Percentiles rank a stretch among this genome's conserved stretches.
Evolutionary conservation across 1,140 invertebrate species (phyloP).

Genomic region (Druon quercuslanigerum): DNA sequence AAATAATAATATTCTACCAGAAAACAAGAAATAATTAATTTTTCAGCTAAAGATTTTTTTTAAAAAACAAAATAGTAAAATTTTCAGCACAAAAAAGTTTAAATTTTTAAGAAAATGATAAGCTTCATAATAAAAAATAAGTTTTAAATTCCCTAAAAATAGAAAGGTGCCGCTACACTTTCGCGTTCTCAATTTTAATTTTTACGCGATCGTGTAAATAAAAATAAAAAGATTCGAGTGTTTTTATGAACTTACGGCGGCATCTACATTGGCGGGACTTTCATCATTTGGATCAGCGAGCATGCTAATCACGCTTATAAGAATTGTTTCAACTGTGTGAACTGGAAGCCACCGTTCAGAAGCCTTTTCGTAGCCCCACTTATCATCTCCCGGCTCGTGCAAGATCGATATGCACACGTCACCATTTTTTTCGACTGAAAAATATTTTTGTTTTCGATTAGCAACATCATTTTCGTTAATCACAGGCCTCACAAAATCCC

Average conservation of each 20-base stretch:
- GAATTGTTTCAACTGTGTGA: slow-evolving; percentile 99
- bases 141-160: too few relatives aligned
- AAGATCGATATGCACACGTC: slow-evolving; percentile 99
- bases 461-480: slow-evolving; percentile 9
- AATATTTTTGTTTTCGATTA: slow-evolving; percentile 31
- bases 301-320: slow-evolving; percentile 99
- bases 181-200: neutral
- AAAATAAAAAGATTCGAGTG: too few relatives aligned
- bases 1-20: too few relatives aligned
- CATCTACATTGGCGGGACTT: slow-evolving; percentile 99
- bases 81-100: too few relatives aligned
- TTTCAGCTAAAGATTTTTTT: too few relatives aligned
- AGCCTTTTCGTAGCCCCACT: slow-evolving; percentile 99
- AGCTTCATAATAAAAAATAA: too few relatives aligned
- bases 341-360: slow-evolving; percentile 99
- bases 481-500: too few relatives aligned
- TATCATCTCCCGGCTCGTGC: slow-evolving; percentile 99
- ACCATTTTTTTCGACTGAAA: slow-evolving; percentile 97
- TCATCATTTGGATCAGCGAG: slow-evolving; percentile 99
- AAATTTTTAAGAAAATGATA: too few relatives aligned
- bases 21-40: too few relatives aligned
- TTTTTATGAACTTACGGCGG: slow-evolving; percentile 86
- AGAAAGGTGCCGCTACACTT: neutral
- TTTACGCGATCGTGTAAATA: neutral
- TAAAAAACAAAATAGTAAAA: too few relatives aligned